Conservation (phyloP, 1,140 invertebrate species). For the Drosophila burlai region DNA sequence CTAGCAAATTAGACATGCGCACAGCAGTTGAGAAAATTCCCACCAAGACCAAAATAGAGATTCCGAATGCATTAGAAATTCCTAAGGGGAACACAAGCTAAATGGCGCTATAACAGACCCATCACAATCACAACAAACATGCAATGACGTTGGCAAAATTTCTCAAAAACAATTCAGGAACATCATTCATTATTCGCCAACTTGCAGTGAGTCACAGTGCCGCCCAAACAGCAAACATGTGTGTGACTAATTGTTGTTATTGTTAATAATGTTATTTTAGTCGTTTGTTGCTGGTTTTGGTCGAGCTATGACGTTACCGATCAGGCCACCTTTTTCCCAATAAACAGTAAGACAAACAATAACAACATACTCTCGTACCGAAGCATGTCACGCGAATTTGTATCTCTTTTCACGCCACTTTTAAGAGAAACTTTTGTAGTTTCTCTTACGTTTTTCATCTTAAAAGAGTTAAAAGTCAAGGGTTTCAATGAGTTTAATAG, state of each 20-base stretch:
- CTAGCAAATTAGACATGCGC: slow-evolving; percentile 48
- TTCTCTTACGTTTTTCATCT: slow-evolving; percentile 21
- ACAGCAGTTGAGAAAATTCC: slow-evolving; percentile 23
- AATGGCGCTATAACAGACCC: slow-evolving; percentile 5
- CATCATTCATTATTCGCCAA: slow-evolving; percentile 35
- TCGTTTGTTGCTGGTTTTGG: slow-evolving; percentile 16
- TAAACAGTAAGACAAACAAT: slow-evolving; percentile 27
- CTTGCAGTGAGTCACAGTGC: slow-evolving; percentile 36
- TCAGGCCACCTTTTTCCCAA: slow-evolving; percentile 73
- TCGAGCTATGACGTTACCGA: slow-evolving; percentile 62
- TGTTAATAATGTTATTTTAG: slow-evolving; percentile 34
- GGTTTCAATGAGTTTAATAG: background rate
- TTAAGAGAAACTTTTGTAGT: slow-evolving; percentile 33
- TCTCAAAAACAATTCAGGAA: slow-evolving; percentile 1
- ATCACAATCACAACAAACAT: slow-evolving; percentile 10
- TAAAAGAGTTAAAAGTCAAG: slow-evolving; percentile 8
- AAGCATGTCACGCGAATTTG: slow-evolving; percentile 7
- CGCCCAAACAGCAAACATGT: slow-evolving; percentile 28
- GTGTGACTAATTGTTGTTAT: slow-evolving; percentile 55
- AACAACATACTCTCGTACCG: slow-evolving; percentile 14
- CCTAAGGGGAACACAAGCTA: background rate
- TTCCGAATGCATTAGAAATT: slow-evolving; percentile 29
- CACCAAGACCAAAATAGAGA: slow-evolving; percentile 8
- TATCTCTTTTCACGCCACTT: slow-evolving; percentile 5
- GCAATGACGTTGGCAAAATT: slow-evolving; percentile 35